Conservation (phyloP, 2,888 invertebrate genomes). For the Drosophila phalerata region DNA sequence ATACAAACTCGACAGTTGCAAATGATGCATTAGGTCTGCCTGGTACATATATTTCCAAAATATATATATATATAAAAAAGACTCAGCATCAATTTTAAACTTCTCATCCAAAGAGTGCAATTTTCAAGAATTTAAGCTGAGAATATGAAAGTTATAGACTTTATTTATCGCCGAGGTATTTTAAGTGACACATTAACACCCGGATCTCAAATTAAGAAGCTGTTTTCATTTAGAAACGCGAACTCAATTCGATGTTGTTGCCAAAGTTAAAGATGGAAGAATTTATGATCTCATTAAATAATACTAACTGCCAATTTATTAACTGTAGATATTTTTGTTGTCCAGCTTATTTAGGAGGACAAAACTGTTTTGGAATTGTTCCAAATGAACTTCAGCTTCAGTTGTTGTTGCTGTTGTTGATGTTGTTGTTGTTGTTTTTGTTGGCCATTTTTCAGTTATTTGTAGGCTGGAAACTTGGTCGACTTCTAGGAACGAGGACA, state of each 20-base stretch:
- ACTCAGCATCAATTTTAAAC: no score
- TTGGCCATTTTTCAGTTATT: conserved; percentile 14
- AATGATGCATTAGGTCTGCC: no score
- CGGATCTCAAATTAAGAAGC: not conserved
- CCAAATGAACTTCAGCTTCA: conserved; percentile 10
- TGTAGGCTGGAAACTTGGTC: conserved; percentile 11
- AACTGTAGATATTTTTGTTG: conserved; percentile 17
- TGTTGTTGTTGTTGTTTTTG: not conserved
- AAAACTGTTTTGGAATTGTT: conserved; percentile 15
- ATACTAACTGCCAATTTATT: conserved; percentile 26
- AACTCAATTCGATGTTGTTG: not conserved
- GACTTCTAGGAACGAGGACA: conserved; percentile 16
- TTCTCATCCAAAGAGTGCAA: not conserved
- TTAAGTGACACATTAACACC: conserved; percentile 5
- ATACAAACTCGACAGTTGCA: no score
- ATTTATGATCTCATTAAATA: conserved; percentile 29
- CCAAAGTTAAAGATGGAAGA: conserved; percentile 19
- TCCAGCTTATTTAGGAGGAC: conserved; percentile 13
- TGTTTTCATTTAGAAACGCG: conserved; percentile 12
- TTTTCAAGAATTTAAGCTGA: not conserved
- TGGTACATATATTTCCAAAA: no score
- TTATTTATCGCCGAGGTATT: not conserved
- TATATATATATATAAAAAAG: no score
- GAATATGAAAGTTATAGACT: no score
- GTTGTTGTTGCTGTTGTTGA: not conserved